These are phyloP conservation scores for Glareola pratincola DNA, from an alignment of 2,113 vertebrate species.

Conservation along the genomic window DNA sequence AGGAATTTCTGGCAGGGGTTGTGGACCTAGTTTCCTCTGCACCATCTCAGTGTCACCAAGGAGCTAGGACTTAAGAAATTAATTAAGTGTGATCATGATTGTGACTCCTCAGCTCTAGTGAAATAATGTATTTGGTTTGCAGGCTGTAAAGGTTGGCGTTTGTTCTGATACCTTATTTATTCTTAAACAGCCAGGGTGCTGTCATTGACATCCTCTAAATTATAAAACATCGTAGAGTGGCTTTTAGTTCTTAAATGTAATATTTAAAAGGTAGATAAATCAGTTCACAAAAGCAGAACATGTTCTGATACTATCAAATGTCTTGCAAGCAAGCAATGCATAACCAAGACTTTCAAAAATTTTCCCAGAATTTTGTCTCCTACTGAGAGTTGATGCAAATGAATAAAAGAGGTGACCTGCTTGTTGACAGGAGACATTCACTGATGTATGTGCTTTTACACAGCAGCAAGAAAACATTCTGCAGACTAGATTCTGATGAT, in stretches of 20 bases:
- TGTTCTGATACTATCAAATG: not conserved
- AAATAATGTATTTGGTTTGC: not conserved
- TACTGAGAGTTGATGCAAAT: not conserved
- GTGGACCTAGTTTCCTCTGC: not conserved
- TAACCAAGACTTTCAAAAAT: not conserved
- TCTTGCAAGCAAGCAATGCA: not conserved
- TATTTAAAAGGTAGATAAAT: not conserved
- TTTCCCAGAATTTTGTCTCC: not conserved
- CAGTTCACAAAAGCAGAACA: not conserved
- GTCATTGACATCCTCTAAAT: not conserved
- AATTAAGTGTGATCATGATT: not conserved
- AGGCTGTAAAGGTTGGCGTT: not conserved
- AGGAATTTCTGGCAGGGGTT: not conserved
- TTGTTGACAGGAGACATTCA: not conserved
- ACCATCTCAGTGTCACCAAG: not conserved
- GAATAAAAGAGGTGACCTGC: not conserved
- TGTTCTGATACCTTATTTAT: not conserved
- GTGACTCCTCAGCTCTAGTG: not conserved
- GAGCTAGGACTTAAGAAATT: not conserved
- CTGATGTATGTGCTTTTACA: not conserved
- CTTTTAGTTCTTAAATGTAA: not conserved
- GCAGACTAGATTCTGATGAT: not conserved
- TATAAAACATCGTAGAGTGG: not conserved
- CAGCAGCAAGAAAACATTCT: not conserved
- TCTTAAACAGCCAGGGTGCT: not conserved